Evolutionary conservation across 2,113 vertebrate genomes (phyloP).

Genomic region (Eublepharis macularius): DNA sequence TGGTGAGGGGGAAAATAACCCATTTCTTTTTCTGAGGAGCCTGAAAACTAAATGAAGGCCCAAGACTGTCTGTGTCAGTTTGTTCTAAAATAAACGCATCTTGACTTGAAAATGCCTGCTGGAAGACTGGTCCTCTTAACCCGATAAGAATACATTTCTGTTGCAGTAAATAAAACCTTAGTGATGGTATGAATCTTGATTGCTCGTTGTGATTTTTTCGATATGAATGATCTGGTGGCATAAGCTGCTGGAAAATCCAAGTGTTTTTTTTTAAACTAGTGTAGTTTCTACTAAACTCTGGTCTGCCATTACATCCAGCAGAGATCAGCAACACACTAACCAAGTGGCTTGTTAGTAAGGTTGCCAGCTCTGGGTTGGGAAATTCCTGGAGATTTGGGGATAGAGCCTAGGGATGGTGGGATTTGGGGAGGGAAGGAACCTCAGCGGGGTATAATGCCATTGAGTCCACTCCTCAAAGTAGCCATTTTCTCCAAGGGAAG

Average conservation of each 20-base stretch:
- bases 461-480: no score
- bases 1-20: not conserved
- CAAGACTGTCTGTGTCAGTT: not conserved
- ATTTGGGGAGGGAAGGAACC: no score
- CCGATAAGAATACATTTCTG: conserved; percentile 6
- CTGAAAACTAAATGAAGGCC: not conserved
- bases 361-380: no score
- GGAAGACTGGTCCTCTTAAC: not conserved
- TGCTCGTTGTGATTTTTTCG: conserved; percentile 13
- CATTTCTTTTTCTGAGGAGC: not conserved
- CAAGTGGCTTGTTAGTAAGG: no score
- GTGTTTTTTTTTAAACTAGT: no score
- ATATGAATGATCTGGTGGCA: conserved; percentile 13
- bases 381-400: no score
- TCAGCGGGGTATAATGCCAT: no score
- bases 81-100: not conserved
- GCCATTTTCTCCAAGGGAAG: no score
- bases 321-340: no score
- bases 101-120: conserved; percentile 16
- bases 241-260: not conserved
- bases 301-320: not conserved
- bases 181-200: not conserved
- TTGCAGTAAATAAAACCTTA: not conserved
- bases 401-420: no score
- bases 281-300: not conserved